phyloP scores from a whole-genome alignment of 1,140 invertebrate species.

The Microplitis mediator region DNA sequence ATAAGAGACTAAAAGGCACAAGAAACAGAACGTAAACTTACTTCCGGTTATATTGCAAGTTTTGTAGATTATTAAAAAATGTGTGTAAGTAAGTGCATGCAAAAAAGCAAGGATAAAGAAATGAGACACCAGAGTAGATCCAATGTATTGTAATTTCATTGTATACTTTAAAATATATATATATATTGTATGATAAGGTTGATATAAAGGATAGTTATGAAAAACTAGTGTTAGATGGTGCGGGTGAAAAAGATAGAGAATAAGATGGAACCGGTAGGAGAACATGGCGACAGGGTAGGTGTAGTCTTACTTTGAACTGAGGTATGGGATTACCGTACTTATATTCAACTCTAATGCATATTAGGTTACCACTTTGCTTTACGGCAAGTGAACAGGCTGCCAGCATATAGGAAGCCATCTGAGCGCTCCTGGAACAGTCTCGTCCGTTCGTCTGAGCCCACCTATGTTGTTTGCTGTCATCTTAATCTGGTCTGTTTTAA shows the following conservation, averaged over 20 bases:
- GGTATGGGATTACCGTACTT: conserved; percentile 63
- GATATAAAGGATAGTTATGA: conserved; percentile 7
- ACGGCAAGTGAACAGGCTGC: conserved; percentile 63
- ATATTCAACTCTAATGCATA: conserved; percentile 59
- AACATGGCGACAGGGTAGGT: conserved; percentile 40
- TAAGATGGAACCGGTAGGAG: conserved; percentile 32
- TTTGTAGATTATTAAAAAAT: too few species aligned
- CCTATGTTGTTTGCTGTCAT: conserved; percentile 34
- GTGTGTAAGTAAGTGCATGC: too few species aligned
- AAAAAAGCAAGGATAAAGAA: too few species aligned
- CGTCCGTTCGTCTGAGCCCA: conserved; percentile 50
- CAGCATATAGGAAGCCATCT: conserved; percentile 64
- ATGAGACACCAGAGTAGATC: too few species aligned
- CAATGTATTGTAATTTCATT: too few species aligned
- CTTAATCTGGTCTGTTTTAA: not conserved
- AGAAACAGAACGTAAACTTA: too few species aligned
- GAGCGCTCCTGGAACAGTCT: conserved; percentile 58
- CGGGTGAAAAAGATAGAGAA: conserved; percentile 33
- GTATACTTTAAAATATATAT: too few species aligned
- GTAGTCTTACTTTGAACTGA: conserved; percentile 61
- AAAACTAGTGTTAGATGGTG: conserved; percentile 5
- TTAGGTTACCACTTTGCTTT: conserved; percentile 64
- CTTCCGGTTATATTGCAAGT: too few species aligned
- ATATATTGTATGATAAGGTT: not conserved
- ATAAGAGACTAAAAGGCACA: too few species aligned